phyloP scores from a whole-genome alignment of 2,113 vertebrate genomes.

The Fregata magnificens region DNA sequence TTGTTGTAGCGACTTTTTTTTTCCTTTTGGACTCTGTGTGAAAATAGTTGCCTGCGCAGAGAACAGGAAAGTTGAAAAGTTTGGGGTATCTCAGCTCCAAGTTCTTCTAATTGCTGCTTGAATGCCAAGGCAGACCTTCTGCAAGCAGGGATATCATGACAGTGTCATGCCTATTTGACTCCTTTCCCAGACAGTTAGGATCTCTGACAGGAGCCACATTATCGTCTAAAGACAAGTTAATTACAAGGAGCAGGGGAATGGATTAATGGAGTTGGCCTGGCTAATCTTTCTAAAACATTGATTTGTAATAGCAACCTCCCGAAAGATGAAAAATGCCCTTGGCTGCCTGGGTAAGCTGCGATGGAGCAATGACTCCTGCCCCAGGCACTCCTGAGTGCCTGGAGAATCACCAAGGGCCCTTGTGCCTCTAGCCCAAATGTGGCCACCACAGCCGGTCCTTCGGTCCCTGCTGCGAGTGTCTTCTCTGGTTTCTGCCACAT shows the following conservation, averaged over 20 bases:
- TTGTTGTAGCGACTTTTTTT: not conserved
- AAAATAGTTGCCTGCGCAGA: not conserved
- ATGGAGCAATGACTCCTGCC: not conserved
- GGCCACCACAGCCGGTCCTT: not conserved
- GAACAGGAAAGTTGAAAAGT: not conserved
- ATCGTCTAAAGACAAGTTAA: not conserved
- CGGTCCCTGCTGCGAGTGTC: accelerated
- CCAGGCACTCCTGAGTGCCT: not conserved
- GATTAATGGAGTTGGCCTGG: not conserved
- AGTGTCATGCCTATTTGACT: not conserved
- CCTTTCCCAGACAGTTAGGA: not conserved
- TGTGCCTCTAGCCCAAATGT: not conserved
- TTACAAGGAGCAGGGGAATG: not conserved
- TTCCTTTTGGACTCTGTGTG: not conserved
- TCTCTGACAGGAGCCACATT: not conserved
- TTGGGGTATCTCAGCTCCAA: not conserved
- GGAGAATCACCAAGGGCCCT: not conserved
- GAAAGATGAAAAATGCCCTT: slow-evolving; percentile 18
- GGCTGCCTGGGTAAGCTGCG: not conserved
- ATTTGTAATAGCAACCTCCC: not conserved
- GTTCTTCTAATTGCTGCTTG: not conserved
- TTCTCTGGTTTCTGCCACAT: not conserved
- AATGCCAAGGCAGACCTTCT: not conserved
- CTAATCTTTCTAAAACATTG: not conserved
- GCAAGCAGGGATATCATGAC: not conserved